Evolutionary conservation across 2,113 vertebrate genomes (phyloP), one percentile per base, ranked within the genome.

Genomic region (Porphyrio hochstetteri): DNA sequence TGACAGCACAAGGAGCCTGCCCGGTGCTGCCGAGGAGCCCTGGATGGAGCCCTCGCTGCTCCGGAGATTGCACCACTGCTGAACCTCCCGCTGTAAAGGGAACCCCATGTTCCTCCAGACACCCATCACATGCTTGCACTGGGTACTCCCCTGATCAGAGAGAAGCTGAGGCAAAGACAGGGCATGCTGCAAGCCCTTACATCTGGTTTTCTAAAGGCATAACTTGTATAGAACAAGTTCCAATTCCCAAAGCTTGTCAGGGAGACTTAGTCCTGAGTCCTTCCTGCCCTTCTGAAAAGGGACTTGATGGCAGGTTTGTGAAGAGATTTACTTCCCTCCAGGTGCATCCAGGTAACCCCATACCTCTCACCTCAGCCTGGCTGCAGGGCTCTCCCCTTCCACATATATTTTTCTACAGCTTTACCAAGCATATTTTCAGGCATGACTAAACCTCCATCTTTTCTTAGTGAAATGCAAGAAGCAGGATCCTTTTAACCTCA

Each of bases 91-190:
- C 33, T 5, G 4, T 4, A 27, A 69, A 75, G 50, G 50, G 33
- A 59, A 64, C 5, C 19, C 42, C 10, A 19, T 1, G 0, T 21
- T 21, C n/a, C 23, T 27, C n/a, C 65, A 36, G 33, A 64, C 5
- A 29, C 76, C 27, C 6, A 0, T 9, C 38, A 16, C 0, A 0
- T 6, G 44, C n/a, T 17, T 36, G 23, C 23, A 16, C 11, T 12
- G 31, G 17, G 13, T 35, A 25, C 48, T 63, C 17, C 57, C 55
- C 42, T 63, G 12, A 7, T 35, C 9, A 20, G 1, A 23, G 20
- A 46, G 25, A 63, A 68, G 20, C 28, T 19, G 29, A 57, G 56
- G 33, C 14, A 57, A 79, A 57, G 20, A 29, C n/a, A 57, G 10
- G 12, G 31, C 16, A n/a, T 75, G 46, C 69, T 44, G 68, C 18